A percentile compares a stretch with the other conserved stretches of the same genome.
These are phyloP conservation scores for Lamprologus speciosus DNA, from an alignment of 2,113 vertebrate genomes.

Conservation along the genomic window DNA sequence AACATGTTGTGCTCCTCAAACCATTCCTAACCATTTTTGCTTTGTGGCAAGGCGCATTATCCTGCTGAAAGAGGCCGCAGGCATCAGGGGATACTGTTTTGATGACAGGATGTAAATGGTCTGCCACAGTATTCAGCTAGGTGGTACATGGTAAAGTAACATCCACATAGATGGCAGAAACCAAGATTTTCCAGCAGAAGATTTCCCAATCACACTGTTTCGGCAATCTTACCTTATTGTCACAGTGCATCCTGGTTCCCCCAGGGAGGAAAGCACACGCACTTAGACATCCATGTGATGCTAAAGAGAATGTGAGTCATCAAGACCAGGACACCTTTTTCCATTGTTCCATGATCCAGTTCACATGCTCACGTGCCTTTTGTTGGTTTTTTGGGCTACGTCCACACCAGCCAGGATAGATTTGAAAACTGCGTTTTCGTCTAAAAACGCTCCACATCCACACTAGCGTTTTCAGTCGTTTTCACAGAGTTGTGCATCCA, in stretches of 20 bases:
- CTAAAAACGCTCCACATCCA: accelerated
- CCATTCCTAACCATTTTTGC: background rate
- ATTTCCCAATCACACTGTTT: background rate
- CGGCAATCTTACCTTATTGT: accelerated
- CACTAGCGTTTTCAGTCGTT: accelerated
- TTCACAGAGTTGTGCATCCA: background rate
- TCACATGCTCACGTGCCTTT: background rate
- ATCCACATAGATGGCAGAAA: background rate
- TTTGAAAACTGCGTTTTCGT: accelerated
- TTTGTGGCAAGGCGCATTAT: background rate
- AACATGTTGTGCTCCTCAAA: background rate
- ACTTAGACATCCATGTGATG: background rate
- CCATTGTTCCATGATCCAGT: background rate
- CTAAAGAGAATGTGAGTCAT: background rate
- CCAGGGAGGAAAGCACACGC: accelerated
- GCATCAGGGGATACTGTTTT: background rate
- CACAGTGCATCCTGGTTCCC: background rate
- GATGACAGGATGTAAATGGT: accelerated
- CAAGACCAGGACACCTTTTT: background rate
- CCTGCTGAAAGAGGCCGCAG: background rate
- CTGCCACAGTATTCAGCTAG: background rate
- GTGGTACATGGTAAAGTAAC: background rate
- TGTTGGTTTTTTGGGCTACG: background rate
- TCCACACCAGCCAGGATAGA: accelerated
- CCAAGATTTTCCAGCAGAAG: background rate